Base-by-base conservation (phyloP, 2,797 vertebrate species). In the Pampus argenteus region DNA sequence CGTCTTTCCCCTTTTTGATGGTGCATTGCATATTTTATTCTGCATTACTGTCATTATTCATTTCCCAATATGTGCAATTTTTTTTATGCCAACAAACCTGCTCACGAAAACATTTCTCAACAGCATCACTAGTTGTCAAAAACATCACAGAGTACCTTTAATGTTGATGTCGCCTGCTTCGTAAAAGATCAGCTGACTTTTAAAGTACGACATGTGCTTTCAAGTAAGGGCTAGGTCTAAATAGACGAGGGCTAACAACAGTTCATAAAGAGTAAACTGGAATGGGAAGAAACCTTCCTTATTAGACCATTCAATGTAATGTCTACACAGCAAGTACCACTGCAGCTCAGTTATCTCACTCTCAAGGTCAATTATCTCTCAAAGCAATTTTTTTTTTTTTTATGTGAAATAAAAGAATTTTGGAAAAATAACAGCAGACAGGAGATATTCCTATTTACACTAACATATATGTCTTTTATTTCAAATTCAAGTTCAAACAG, bases 181-280 rank as follows among this genome's bases (percentile, higher is more conserved):
- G 40, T 44, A 17, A 42, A 64, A 59, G n/a, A 20, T 49, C 26
- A 29, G 22, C 29, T 66, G 48, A 51, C 20, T n/a, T 9, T 29
- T 38, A 54, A 38, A 49, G 36, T 2, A 28, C 3, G 48, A 38
- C 26, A 36, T 44, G 8, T 36, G 14, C 18, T 59, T 70, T 67
- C 0, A 3, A 59, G 54, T 62, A 75, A 84, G 67, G 79, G 76
- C 71, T 84, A 65, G 18, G 14, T 56, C 5, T 29, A 26, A 57
- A 71, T 23, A 40, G 9, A 58, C 15, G 34, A 62, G 60, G 51
- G 56, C 72, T 65, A 60, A 57, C 55, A 58, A 14, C 36, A 36
- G 11, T 44, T 42, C 7, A 47, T 34, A 42, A 49, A 6, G 0
- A 54, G 17, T 49, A 2, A 51, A 71, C 14, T 45, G 22, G 50